Evolutionary conservation across 1,140 invertebrate genomes (phyloP), one percentile per base, ranked within the genome.

Genomic region (Ceratina calcarata): DNA sequence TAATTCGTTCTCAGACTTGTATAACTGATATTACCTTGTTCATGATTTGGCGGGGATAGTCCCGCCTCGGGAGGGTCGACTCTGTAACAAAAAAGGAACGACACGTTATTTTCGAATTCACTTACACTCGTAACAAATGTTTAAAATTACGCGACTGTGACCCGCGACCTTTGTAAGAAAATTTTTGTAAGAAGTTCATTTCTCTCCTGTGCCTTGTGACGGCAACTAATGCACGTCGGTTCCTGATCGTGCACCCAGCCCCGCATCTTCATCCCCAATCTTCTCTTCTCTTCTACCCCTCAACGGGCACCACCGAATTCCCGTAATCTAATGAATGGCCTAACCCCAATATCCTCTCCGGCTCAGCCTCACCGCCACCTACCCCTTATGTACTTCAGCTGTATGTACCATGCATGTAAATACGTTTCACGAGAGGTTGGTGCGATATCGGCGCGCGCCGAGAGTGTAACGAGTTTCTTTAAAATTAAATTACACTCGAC

Each of bases 31-130:
- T 90, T 91, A 93, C 92, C 92, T 93, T 93, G 86, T 90, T 93
- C 92, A 93, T 93, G 89, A 91, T 93, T 90, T 90, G 92, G 89
- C 92, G 91, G 91, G 92, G 89, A 91, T 82, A 91, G 76, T 93
- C 92, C 92, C 91, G 91, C 88, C 91, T 86, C 71, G 80, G 77
- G 67, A 82, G 85, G 82, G 88, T 82, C 86, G 87, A 91, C 90
- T 91, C 92, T 93, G 90, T 32, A 93, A 93, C 81, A 90, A 62
- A 86, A 86, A 77, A 85, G 64, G 88, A 81, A 83, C 58, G 65
- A 18, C 62, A 16, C 15, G 3, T 57, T 24, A 20, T 27, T 53
- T 45, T 45, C 37, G 10, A 45, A 6, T 45, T 45, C 0, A 45
- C 10, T 32, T 32, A 32, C 1, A 32, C 27, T 32, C 27, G 27